phyloP scores from a whole-genome alignment of 2,888 invertebrate genomes.

The Entomobrya multifasciata region DNA sequence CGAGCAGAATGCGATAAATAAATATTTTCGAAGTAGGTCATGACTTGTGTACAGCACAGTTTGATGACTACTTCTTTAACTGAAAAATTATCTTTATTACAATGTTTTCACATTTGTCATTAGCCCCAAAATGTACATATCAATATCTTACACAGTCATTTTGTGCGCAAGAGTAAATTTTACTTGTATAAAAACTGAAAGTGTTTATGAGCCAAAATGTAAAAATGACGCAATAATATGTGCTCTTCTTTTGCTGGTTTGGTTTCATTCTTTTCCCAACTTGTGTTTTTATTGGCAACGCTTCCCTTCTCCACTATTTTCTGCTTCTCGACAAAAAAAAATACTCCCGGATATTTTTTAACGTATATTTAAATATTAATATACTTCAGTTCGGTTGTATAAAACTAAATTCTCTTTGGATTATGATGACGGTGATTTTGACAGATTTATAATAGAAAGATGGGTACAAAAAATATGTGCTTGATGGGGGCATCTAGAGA shows the following conservation, averaged over 20 bases:
- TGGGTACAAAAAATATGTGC: constrained; percentile 10
- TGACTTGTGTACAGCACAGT: constrained; percentile 34
- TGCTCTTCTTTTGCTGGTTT: constrained; percentile 15
- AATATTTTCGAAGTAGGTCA: constrained; percentile 48
- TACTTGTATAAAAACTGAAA: constrained; percentile 6
- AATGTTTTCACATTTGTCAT: constrained; percentile 47
- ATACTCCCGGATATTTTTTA: constrained; percentile 29
- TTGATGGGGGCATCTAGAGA: neutral
- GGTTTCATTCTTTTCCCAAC: constrained; percentile 32
- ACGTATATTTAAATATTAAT: too few relatives aligned
- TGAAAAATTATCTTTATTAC: constrained; percentile 1
- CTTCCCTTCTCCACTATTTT: neutral
- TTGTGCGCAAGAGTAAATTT: neutral
- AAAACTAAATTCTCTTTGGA: neutral
- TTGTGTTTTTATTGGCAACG: constrained; percentile 66
- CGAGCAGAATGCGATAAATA: constrained; percentile 15
- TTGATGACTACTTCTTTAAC: neutral
- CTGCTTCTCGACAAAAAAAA: too few relatives aligned
- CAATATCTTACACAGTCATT: neutral
- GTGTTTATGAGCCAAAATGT: constrained; percentile 36
- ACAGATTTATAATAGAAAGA: constrained; percentile 64
- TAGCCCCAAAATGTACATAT: constrained; percentile 11
- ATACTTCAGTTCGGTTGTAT: too few relatives aligned
- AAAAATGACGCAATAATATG: constrained; percentile 59
- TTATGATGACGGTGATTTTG: constrained; percentile 58